These are phyloP conservation scores for Rhodophaea formosa DNA, from an alignment of 2,888 invertebrate genomes.

Conservation along the genomic window DNA sequence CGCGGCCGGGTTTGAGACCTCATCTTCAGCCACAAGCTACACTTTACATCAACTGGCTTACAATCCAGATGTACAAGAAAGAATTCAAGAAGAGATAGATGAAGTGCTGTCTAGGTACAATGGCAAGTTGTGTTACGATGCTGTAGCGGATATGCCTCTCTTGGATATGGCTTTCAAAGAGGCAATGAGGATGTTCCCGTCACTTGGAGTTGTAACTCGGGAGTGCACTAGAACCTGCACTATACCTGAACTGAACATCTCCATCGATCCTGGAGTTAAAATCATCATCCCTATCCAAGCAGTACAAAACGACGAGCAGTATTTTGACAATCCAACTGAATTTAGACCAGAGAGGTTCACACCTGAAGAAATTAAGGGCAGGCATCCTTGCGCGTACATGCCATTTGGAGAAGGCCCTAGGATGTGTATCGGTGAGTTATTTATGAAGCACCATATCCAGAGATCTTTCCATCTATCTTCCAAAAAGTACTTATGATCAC, in stretches of 20 bases:
- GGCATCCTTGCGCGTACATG: conserved; percentile 44
- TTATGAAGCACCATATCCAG: too few species aligned
- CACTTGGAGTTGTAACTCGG: conserved; percentile 49
- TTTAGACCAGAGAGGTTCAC: conserved; percentile 53
- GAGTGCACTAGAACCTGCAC: conserved; percentile 45
- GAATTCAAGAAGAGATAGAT: conserved; percentile 60
- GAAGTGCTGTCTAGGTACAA: conserved; percentile 46
- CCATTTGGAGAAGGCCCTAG: conserved; percentile 62
- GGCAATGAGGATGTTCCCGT: conserved; percentile 52
- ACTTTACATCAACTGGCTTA: conserved; percentile 60
- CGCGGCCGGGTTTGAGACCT: conserved; percentile 72
- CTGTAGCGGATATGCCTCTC: conserved; percentile 49
- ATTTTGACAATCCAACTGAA: conserved; percentile 51
- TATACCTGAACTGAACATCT: conserved; percentile 46
- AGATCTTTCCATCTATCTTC: too few species aligned
- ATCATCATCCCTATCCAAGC: conserved; percentile 56
- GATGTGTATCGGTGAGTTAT: conserved; percentile 51
- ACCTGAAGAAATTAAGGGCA: conserved; percentile 28
- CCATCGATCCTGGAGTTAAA: conserved; percentile 54
- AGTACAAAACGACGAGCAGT: conserved; percentile 55
- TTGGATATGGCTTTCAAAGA: conserved; percentile 55
- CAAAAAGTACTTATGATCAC: too few species aligned
- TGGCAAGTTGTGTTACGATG: conserved; percentile 56
- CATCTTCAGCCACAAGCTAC: conserved; percentile 63
- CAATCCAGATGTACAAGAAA: conserved; percentile 56